phyloP scores from a whole-genome alignment of 2,888 invertebrate genomes.

The Plagodis pulveraria region DNA sequence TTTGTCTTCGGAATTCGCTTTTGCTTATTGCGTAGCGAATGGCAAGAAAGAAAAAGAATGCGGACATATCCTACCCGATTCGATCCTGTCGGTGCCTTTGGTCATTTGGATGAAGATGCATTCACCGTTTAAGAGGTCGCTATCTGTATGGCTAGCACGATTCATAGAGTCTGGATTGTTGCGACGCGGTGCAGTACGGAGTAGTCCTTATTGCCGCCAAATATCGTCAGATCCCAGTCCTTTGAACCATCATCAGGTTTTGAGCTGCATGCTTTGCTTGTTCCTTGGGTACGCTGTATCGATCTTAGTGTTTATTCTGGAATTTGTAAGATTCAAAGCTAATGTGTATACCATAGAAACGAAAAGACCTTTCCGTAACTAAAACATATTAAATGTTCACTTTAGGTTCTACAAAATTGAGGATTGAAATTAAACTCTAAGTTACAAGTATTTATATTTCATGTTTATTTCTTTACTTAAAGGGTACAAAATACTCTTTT shows the following conservation, averaged over 20 bases:
- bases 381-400: neutral
- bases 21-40: constrained; percentile 57
- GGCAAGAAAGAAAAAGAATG: constrained; percentile 63
- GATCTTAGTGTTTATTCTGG: constrained; percentile 51
- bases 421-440: neutral
- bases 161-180: constrained; percentile 65
- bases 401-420: too few relatives aligned
- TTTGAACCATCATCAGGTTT: constrained; percentile 54
- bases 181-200: constrained; percentile 48
- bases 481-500: constrained; percentile 45
- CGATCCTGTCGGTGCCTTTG: constrained; percentile 64
- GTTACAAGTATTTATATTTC: too few relatives aligned
- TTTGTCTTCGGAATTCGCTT: constrained; percentile 64
- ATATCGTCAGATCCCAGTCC: constrained; percentile 57
- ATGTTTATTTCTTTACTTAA: too few relatives aligned
- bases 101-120: constrained; percentile 66
- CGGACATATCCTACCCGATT: constrained; percentile 64
- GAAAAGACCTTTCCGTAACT: constrained; percentile 29
- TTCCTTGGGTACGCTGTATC: constrained; percentile 56
- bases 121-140: constrained; percentile 56
- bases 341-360: constrained; percentile 37
- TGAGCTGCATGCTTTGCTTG: constrained; percentile 62
- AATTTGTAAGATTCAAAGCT: constrained; percentile 49
- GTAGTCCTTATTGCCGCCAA: constrained; percentile 38
- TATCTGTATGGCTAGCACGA: constrained; percentile 61